phyloP scores from a whole-genome alignment of 1,140 invertebrate genomes.

The Chelonus insularis region DNA sequence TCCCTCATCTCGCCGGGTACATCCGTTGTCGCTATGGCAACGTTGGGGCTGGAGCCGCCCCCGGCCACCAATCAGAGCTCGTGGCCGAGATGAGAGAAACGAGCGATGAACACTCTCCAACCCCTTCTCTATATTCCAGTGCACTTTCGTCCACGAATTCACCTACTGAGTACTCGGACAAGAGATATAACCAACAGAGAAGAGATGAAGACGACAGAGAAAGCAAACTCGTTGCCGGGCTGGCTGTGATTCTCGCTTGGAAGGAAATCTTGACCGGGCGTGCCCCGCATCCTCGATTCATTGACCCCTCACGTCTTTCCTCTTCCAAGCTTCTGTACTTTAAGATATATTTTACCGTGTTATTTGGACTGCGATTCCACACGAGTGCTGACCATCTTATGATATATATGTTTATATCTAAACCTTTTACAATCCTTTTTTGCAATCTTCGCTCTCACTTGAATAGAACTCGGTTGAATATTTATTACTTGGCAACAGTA shows the following conservation, averaged over 20 bases:
- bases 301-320: conserved; percentile 43
- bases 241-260: conserved; percentile 58
- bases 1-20: conserved; percentile 40
- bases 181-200: neutral
- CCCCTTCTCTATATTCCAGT: neutral
- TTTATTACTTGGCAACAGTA: too few species aligned
- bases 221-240: conserved; percentile 37
- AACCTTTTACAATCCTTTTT: too few species aligned
- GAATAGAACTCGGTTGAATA: too few species aligned
- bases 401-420: neutral
- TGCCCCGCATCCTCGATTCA: conserved; percentile 58
- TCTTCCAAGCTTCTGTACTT: conserved; percentile 30
- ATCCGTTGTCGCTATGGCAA: conserved; percentile 63
- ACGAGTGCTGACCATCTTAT: conserved; percentile 11
- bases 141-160: conserved; percentile 12
- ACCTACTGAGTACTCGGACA: conserved; percentile 8
- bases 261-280: conserved; percentile 61
- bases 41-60: conserved; percentile 56
- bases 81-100: conserved; percentile 63
- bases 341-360: conserved; percentile 21
- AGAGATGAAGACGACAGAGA: neutral
- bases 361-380: conserved; percentile 22
- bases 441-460: too few species aligned
- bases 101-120: conserved; percentile 35
- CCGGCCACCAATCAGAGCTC: conserved; percentile 57